Evolutionary conservation across 2,113 vertebrate genomes (phyloP), one percentile per base, ranked within the genome.

Genomic region (Centrocercus urophasianus): DNA sequence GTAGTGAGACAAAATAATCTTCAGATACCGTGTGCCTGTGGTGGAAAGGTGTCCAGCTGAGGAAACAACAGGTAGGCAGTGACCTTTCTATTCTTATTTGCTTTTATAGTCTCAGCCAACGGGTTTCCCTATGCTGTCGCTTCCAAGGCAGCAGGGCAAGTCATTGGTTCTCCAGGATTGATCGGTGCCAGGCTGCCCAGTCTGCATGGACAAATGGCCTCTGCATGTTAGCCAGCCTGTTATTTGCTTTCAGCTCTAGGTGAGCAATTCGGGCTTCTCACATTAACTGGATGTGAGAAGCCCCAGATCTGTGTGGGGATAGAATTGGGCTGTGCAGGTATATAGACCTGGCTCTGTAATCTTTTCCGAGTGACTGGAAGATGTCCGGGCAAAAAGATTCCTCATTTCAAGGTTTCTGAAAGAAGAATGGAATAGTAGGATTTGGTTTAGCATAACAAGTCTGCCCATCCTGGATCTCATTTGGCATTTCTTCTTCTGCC

Each of bases 31-130:
- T 13, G 32, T 61, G 42, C 59, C 63, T 5, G 12, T 82, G 38
- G 32, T 91, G 76, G 73, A 86, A 91, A 56, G 52, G 25, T 70
- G 71, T 91, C 89, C 88, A 74, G 86, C 76, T 89, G 86, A 83
- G 91, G 71, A 66, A 89, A 79, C 71, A 69, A 50, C 20, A 82
- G 57, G 56, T 38, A 76, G 75, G 89, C 3, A 2, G n/a, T 80
- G 87, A 83, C 59, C 40, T 95, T 92, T 84, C 45, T 6, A 43
- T 78, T 93, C 86, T 79, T 79, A 75, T 80, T 92, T 78, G 19
- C 52, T 94, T 86, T 65, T 34, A 10, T 13, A 22, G 34, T 70
- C 48, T 54, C 43, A 18, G 21, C 60, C 56, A 80, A 89, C 70
- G 24, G 36, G 42, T 30, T 92, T 92, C 86, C 61, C 38, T 65